These are phyloP conservation scores for Acleris holmiana DNA, from an alignment of 2,888 invertebrate species.

Conservation along the genomic window DNA sequence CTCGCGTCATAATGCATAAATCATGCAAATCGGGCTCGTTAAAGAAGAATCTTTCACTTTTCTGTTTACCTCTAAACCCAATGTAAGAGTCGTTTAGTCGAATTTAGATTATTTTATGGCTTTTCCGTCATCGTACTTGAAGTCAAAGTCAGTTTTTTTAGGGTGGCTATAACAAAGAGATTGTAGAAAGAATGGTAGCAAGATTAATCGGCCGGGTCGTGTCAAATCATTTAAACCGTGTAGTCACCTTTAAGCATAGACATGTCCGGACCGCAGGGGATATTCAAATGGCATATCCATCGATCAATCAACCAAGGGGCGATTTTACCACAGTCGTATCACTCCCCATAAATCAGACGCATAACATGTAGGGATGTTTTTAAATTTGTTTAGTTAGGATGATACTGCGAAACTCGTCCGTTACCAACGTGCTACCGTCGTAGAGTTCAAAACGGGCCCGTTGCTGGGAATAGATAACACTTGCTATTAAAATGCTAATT, in stretches of 20 bases:
- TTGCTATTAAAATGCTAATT: constrained; percentile 14
- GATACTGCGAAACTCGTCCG: constrained; percentile 49
- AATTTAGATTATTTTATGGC: background rate
- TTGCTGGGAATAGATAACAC: constrained; percentile 18
- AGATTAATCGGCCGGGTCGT: constrained; percentile 14
- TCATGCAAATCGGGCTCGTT: constrained; percentile 15
- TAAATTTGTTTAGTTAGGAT: constrained; percentile 49
- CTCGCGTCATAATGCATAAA: constrained; percentile 14
- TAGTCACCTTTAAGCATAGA: constrained; percentile 24
- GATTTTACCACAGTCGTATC: constrained; percentile 47
- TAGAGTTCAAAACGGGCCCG: constrained; percentile 12
- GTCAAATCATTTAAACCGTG: constrained; percentile 17
- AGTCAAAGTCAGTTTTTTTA: background rate
- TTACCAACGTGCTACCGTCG: constrained; percentile 16
- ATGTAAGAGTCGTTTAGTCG: constrained; percentile 1
- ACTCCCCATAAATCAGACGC: constrained; percentile 53
- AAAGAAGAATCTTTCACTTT: constrained; percentile 11
- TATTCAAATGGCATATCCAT: constrained; percentile 28
- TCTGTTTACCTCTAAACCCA: background rate
- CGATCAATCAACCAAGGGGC: constrained; percentile 44
- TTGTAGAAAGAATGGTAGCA: background rate
- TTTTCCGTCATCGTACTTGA: background rate
- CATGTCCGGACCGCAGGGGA: constrained; percentile 24
- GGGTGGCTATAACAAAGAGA: background rate
- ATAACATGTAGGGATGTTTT: constrained; percentile 48